These are phyloP conservation scores for Acrossocheilus wenchowensis DNA, from an alignment of 2,797 vertebrate genomes.

Conservation along the genomic window DNA sequence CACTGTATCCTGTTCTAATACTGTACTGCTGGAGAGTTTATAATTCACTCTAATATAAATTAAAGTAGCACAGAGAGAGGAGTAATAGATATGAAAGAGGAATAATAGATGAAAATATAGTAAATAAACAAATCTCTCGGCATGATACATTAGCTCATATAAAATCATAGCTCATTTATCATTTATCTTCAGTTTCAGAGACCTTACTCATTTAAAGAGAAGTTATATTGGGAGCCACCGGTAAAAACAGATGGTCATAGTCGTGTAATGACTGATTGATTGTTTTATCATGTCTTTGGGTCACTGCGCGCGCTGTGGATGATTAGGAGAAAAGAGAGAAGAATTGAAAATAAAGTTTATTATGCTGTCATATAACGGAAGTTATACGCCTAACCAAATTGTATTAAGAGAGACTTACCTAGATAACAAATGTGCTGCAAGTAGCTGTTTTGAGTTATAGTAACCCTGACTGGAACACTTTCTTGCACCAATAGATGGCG, in stretches of 20 bases:
- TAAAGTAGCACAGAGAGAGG: background rate
- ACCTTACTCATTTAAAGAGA: background rate
- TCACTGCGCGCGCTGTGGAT: background rate
- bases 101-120: background rate
- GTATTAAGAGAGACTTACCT: background rate
- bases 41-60: background rate
- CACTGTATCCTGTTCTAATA: background rate
- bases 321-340: background rate
- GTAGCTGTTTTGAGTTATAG: background rate
- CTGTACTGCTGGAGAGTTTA: background rate
- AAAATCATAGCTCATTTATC: background rate
- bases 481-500: background rate
- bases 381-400: too few species aligned
- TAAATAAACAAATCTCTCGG: background rate
- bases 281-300: background rate
- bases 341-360: background rate
- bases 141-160: background rate
- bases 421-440: background rate
- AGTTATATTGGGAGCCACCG: constrained; percentile 59
- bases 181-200: background rate
- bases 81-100: background rate
- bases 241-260: background rate
- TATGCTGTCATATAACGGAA: background rate
- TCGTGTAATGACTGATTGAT: background rate
- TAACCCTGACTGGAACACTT: background rate